These are phyloP conservation scores for Hozukius guyotensis DNA, from an alignment of 2,797 vertebrate species.

Conservation along the genomic window DNA sequence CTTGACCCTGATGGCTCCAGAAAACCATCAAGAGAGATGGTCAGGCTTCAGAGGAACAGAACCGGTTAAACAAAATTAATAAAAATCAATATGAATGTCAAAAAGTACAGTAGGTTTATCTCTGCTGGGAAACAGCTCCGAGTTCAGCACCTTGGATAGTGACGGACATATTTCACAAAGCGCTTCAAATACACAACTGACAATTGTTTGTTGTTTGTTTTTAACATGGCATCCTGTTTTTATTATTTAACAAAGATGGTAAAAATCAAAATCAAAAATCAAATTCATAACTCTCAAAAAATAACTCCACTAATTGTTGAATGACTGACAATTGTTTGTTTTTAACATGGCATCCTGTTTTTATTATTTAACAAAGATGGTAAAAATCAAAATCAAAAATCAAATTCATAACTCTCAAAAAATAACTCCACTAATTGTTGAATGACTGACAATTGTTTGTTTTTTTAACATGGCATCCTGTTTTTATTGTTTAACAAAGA, in stretches of 20 bases:
- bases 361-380: neutral
- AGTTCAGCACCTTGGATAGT: slow-evolving; percentile 63
- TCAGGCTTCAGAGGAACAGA: neutral
- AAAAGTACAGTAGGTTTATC: neutral
- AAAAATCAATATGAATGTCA: slow-evolving; percentile 27
- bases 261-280: neutral
- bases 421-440: too few relatives aligned
- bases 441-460: too few relatives aligned
- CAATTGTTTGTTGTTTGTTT: too few relatives aligned
- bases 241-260: too few relatives aligned
- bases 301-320: too few relatives aligned
- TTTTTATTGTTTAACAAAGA: too few relatives aligned
- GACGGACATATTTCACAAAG: neutral
- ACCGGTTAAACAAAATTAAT: slow-evolving; percentile 15
- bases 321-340: too few relatives aligned
- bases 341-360: too few relatives aligned
- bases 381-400: neutral
- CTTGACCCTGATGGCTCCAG: slow-evolving; percentile 14
- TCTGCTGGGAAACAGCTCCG: neutral
- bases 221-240: too few relatives aligned
- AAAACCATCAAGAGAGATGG: slow-evolving; percentile 9
- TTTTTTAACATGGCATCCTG: too few relatives aligned
- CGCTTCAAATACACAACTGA: neutral
- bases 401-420: neutral
- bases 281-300: neutral